These are phyloP conservation scores for Spheniscus mendiculus DNA, from an alignment of 2,113 vertebrate species.

Conservation along the genomic window DNA sequence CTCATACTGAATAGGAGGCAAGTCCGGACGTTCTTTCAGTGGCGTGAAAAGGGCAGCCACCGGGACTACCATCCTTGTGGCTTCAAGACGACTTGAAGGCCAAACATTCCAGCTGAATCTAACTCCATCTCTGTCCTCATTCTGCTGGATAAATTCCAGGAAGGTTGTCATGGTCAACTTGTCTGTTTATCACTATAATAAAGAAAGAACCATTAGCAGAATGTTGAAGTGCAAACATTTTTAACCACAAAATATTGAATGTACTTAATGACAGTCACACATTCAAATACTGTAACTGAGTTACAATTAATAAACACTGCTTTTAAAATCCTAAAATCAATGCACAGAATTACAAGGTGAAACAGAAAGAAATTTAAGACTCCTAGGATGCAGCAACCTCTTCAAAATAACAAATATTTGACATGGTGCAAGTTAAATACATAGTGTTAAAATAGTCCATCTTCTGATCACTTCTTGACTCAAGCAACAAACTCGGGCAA, in stretches of 20 bases:
- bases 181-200: conserved; percentile 56
- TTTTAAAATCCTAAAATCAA: not conserved
- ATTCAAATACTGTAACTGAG: not conserved
- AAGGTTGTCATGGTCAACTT: conserved; percentile 89
- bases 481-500: not conserved
- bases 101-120: conserved; percentile 99
- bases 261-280: not conserved
- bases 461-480: not conserved
- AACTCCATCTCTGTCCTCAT: conserved; percentile 95
- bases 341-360: not conserved
- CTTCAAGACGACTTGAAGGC: conserved; percentile 96
- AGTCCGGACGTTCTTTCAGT: conserved; percentile 88
- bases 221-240: not conserved
- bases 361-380: not conserved
- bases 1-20: conserved; percentile 97
- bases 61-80: conserved; percentile 96
- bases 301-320: not conserved
- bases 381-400: not conserved
- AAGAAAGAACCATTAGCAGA: not conserved
- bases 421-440: not conserved
- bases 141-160: conserved; percentile 96
- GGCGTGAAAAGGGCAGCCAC: conserved; percentile 91
- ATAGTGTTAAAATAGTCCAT: not conserved
- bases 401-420: not conserved
- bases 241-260: not conserved